Evolutionary conservation across 2,888 invertebrate genomes (phyloP).

Genomic region (Auanema freiburgensis): DNA sequence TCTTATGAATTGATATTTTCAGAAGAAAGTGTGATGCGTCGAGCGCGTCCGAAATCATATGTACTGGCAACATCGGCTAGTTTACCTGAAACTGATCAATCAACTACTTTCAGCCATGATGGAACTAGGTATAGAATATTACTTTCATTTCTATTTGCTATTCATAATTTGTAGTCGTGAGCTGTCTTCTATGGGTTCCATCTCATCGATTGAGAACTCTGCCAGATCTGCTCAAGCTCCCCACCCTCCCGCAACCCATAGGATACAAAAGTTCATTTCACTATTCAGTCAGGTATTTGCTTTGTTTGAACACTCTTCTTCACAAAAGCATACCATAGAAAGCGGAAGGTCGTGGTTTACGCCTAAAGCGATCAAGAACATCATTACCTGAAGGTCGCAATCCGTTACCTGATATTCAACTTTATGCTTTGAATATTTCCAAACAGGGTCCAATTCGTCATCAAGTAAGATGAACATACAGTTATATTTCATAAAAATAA

Average conservation of each 20-base stretch:
- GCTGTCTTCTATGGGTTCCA: slow-evolving; percentile 23
- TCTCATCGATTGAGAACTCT: slow-evolving; percentile 21
- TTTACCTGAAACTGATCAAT: slow-evolving; percentile 32
- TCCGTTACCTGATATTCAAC: slow-evolving; percentile 29
- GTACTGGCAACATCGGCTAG: slow-evolving; percentile 47
- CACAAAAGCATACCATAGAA: slow-evolving; percentile 5
- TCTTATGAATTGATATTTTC: slow-evolving; percentile 18
- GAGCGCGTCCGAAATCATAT: slow-evolving; percentile 48
- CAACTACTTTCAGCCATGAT: slow-evolving; percentile 27
- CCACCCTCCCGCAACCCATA: slow-evolving; percentile 29
- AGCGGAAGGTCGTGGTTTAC: slow-evolving; percentile 20
- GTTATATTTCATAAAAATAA: neutral
- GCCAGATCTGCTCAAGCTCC: slow-evolving; percentile 20
- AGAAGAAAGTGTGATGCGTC: slow-evolving; percentile 44
- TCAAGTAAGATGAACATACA: slow-evolving; percentile 23
- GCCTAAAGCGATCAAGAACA: slow-evolving; percentile 40
- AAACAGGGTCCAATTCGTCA: slow-evolving; percentile 42
- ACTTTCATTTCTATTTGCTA: neutral
- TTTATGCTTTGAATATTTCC: slow-evolving; percentile 21
- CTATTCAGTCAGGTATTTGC: slow-evolving; percentile 26
- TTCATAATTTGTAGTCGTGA: slow-evolving; percentile 18
- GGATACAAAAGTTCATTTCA: slow-evolving; percentile 42
- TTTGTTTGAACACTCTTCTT: neutral
- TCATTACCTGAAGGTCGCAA: slow-evolving; percentile 35
- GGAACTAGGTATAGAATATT: slow-evolving; percentile 16